Conservation (phyloP, 2,888 invertebrate genomes). For the Psylliodes chrysocephalus region DNA sequence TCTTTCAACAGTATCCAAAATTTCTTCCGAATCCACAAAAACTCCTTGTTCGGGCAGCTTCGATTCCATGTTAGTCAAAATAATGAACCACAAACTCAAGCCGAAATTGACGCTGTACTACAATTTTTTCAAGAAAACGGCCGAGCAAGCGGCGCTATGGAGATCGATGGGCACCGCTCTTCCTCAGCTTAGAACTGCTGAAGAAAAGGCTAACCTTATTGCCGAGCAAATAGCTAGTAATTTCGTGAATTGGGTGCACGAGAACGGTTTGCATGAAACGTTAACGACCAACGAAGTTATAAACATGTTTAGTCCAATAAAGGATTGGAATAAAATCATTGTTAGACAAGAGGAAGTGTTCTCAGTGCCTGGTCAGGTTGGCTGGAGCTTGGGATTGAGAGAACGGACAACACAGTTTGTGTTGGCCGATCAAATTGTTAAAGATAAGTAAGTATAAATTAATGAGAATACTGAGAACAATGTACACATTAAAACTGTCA, state of each 20-base stretch:
- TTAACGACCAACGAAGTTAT: background rate
- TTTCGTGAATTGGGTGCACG: background rate
- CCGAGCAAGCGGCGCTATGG: background rate
- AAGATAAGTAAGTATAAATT: conserved; percentile 3
- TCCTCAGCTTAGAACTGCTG: background rate
- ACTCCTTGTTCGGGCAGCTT: background rate
- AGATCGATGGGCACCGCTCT: background rate
- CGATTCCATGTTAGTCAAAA: background rate
- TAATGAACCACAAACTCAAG: background rate
- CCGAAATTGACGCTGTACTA: background rate
- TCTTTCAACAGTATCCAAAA: too few relatives aligned
- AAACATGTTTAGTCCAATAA: background rate
- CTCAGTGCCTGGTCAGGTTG: background rate
- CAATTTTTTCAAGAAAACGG: background rate
- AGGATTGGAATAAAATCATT: background rate
- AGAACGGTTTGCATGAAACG: background rate
- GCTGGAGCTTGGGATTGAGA: background rate
- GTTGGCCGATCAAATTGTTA: background rate
- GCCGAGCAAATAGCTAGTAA: background rate
- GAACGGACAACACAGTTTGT: background rate
- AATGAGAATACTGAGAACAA: too few relatives aligned
- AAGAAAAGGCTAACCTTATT: background rate
- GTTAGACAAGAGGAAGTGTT: background rate
- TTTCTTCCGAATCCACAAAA: background rate
- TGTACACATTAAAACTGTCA: too few relatives aligned